Percentiles rank a stretch among this genome's conserved stretches.
Conservation (phyloP, 2,797 vertebrate species). For the Pagetopsis macropterus region DNA sequence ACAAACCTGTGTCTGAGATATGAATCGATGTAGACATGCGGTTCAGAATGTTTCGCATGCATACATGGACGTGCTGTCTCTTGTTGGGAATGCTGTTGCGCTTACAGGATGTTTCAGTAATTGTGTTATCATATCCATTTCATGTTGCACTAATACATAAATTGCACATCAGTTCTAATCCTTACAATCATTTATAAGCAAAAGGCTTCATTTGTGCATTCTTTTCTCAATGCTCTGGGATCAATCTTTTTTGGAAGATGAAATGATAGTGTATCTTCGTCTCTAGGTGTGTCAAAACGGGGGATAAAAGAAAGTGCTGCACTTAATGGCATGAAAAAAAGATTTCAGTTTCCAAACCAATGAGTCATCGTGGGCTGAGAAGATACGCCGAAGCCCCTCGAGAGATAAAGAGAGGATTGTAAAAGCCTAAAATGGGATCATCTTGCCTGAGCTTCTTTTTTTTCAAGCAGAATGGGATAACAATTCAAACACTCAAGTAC, state of each 20-base stretch:
- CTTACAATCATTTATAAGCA: slow-evolving; percentile 5
- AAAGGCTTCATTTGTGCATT: slow-evolving; percentile 7
- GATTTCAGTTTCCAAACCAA: slow-evolving; percentile 91
- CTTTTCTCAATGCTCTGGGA: background rate
- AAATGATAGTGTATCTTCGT: slow-evolving; percentile 13
- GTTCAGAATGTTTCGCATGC: slow-evolving; percentile 4
- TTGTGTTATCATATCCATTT: slow-evolving; percentile 2
- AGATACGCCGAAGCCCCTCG: slow-evolving; percentile 90
- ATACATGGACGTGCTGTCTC: background rate
- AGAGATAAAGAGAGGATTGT: slow-evolving; percentile 73
- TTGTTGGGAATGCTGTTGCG: background rate
- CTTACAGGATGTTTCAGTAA: background rate
- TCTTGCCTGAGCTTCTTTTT: slow-evolving; percentile 61
- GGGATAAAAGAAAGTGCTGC: slow-evolving; percentile 86
- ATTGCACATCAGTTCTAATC: background rate
- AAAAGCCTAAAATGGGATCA: slow-evolving; percentile 77
- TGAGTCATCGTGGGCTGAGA: slow-evolving; percentile 89
- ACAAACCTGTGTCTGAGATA: slow-evolving; percentile 19
- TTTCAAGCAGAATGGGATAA: slow-evolving; percentile 66
- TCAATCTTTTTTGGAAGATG: slow-evolving; percentile 12
- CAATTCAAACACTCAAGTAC: slow-evolving; percentile 71
- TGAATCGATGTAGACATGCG: slow-evolving; percentile 26
- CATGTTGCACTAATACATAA: slow-evolving; percentile 1
- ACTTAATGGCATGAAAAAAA: slow-evolving; percentile 91
- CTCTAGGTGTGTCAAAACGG: slow-evolving; percentile 63